A percentile compares a stretch with the other conserved stretches of the same genome.
Evolutionary conservation across 2,797 vertebrate genomes (phyloP).

Genomic region (Sus cebifrons): DNA sequence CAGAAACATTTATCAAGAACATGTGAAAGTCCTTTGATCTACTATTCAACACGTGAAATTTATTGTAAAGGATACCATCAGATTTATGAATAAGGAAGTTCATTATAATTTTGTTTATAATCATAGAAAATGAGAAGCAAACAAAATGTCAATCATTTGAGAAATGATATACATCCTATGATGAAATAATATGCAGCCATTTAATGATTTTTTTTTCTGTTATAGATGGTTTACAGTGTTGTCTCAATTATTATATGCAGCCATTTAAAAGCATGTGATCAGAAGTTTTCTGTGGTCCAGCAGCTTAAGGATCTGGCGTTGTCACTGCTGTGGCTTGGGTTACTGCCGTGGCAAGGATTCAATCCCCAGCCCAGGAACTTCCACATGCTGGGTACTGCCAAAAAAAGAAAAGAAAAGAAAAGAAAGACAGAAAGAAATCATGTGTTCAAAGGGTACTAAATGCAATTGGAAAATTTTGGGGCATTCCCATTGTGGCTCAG

Average conservation of each 20-base stretch:
- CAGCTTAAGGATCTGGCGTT: neutral
- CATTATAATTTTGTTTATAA: neutral
- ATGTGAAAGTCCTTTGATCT: neutral
- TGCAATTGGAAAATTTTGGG: neutral
- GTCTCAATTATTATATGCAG: neutral
- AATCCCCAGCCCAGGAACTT: neutral
- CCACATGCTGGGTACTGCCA: neutral
- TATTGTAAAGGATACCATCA: constrained; percentile 19
- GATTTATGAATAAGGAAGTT: constrained; percentile 9
- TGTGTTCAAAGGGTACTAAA: neutral
- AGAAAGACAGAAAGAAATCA: neutral
- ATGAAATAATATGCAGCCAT: neutral
- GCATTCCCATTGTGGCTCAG: too few relatives aligned
- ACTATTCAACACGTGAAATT: constrained; percentile 14
- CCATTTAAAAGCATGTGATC: neutral
- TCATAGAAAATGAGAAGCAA: constrained; percentile 13
- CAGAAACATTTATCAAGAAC: constrained; percentile 6
- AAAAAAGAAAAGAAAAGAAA: neutral
- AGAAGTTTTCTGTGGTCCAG: neutral
- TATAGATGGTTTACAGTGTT: too few relatives aligned
- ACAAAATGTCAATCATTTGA: constrained; percentile 3
- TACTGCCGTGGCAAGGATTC: neutral
- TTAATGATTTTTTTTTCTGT: neutral
- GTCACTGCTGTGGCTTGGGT: too few relatives aligned
- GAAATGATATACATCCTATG: neutral